These are phyloP conservation scores for Pseudomyrmex sp. DNA, from an alignment of 1,140 invertebrate species.

Conservation along the genomic window DNA sequence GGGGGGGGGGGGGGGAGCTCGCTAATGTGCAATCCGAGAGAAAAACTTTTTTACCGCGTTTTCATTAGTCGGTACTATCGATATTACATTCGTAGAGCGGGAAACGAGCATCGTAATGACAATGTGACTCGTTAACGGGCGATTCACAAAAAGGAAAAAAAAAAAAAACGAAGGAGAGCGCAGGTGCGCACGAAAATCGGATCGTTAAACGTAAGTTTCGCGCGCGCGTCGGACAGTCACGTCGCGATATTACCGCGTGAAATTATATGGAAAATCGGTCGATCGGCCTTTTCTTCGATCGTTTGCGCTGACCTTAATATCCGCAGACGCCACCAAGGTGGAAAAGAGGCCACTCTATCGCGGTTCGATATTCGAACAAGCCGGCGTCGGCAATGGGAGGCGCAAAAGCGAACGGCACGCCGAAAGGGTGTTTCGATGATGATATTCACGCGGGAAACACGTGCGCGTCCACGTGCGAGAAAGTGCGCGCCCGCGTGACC, in stretches of 20 bases:
- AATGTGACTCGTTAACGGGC: constrained; percentile 1
- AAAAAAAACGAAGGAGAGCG: neutral
- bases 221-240: neutral
- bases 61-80: neutral
- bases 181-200: constrained; percentile 3
- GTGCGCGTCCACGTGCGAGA: constrained; percentile 1
- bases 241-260: constrained; percentile 15
- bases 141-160: neutral
- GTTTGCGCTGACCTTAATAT: constrained; percentile 64
- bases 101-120: constrained; percentile 2
- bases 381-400: constrained; percentile 51
- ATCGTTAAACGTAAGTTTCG: neutral
- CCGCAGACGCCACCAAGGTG: neutral
- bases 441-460: constrained; percentile 18
- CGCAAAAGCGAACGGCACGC: constrained; percentile 32
- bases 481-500: constrained; percentile 24
- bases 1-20: no score
- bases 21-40: neutral
- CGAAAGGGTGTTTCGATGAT: neutral
- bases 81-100: constrained; percentile 19
- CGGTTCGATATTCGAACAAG: constrained; percentile 60
- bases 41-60: neutral
- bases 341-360: constrained; percentile 61
- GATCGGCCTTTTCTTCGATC: constrained; percentile 21
- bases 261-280: constrained; percentile 50